These are phyloP conservation scores for Ophraella communa DNA, from an alignment of 2,888 invertebrate genomes.

Conservation along the genomic window DNA sequence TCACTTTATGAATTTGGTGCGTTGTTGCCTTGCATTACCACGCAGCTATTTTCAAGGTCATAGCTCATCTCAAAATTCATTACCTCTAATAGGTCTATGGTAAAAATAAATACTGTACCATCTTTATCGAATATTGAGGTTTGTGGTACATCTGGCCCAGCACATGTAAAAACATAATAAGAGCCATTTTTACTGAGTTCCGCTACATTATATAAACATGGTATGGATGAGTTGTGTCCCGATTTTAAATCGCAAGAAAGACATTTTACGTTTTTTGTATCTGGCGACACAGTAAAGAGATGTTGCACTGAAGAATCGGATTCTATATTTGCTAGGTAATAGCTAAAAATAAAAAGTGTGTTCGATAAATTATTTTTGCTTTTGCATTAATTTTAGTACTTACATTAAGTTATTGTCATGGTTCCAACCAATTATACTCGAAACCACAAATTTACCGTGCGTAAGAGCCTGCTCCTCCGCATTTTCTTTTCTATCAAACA, in stretches of 20 bases:
- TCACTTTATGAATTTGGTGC: no score
- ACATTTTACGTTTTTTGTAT: constrained; percentile 67
- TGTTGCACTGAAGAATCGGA: constrained; percentile 80
- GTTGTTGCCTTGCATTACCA: no score
- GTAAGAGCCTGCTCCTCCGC: constrained; percentile 61
- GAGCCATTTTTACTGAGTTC: constrained; percentile 71
- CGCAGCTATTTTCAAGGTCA: no score
- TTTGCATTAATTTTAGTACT: no score
- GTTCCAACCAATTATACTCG: constrained; percentile 78
- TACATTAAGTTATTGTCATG: constrained; percentile 68
- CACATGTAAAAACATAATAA: constrained; percentile 77
- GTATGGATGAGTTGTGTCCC: constrained; percentile 59
- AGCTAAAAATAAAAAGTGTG: constrained; percentile 66
- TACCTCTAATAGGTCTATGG: no score
- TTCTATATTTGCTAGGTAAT: constrained; percentile 82
- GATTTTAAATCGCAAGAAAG: constrained; percentile 75
- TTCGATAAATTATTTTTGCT: constrained; percentile 72
- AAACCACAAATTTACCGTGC: constrained; percentile 72
- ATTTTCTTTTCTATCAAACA: constrained; percentile 61
- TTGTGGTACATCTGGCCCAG: constrained; percentile 85
- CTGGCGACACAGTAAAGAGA: constrained; percentile 73
- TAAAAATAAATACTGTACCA: constrained; percentile 31
- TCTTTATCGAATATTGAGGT: constrained; percentile 67
- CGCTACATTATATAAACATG: constrained; percentile 74
- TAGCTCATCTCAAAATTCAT: no score